phyloP scores from a whole-genome alignment of 2,797 vertebrate species.

The Catharus ustulatus region DNA sequence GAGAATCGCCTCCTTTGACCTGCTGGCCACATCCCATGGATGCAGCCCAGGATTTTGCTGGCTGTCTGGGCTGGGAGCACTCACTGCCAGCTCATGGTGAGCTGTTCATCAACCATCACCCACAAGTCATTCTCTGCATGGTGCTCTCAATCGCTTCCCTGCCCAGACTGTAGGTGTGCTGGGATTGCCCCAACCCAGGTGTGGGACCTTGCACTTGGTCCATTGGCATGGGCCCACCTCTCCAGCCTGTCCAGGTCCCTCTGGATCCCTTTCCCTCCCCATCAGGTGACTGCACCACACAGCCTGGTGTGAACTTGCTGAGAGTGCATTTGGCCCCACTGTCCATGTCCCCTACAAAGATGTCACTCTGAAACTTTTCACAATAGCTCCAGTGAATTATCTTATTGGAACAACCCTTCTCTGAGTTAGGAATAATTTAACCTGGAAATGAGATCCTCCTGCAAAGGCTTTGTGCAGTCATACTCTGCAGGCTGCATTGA shows the following conservation, averaged over 20 bases:
- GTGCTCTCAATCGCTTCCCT: accelerated
- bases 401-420: not conserved
- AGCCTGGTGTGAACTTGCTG: not conserved
- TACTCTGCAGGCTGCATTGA: not conserved
- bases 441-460: not conserved
- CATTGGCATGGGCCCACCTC: not conserved
- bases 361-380: not conserved
- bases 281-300: not conserved
- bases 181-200: not conserved
- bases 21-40: not conserved
- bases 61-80: not conserved
- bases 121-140: no score
- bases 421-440: not conserved
- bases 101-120: not conserved
- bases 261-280: not conserved
- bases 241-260: not conserved
- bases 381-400: not conserved
- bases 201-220: not conserved
- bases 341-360: not conserved
- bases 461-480: not conserved
- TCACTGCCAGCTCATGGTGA: not conserved
- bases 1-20: not conserved
- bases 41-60: not conserved
- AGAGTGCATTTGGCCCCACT: accelerated
- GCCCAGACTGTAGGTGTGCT: not conserved